Conservation (phyloP, 2,888 invertebrate species). For the Acronicta alni region DNA sequence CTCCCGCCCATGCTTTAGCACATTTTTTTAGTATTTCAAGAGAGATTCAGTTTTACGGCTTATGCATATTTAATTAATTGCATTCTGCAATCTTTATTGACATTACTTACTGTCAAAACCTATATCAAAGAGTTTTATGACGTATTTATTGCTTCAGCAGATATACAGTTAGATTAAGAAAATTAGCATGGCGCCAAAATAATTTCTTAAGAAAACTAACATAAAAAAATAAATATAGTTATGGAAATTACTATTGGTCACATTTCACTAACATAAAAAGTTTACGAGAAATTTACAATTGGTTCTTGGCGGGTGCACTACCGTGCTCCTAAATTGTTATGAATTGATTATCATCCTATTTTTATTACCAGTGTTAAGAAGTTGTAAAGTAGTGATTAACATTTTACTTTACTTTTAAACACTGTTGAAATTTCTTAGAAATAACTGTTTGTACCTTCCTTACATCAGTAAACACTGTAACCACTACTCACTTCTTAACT, state of each 20-base stretch:
- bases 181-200: slow-evolving; percentile 31
- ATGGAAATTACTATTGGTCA: no score
- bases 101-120: slow-evolving; percentile 61
- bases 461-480: background rate
- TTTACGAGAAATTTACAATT: no score
- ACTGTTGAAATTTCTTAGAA: no score
- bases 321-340: no score
- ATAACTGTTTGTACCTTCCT: background rate
- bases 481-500: slow-evolving; percentile 9
- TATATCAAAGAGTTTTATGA: slow-evolving; percentile 60
- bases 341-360: no score
- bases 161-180: slow-evolving; percentile 22
- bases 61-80: slow-evolving; percentile 73
- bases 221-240: no score
- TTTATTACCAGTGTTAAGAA: no score
- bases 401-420: no score
- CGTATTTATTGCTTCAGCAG: slow-evolving; percentile 43
- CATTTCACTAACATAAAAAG: no score
- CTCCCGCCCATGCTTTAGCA: slow-evolving; percentile 44
- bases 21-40: slow-evolving; percentile 48
- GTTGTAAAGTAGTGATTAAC: no score
- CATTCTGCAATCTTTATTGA: slow-evolving; percentile 62
- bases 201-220: no score
- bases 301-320: no score
- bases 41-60: slow-evolving; percentile 68